Conservation (phyloP, 2,888 invertebrate species). For the Drosophila heteroneura region DNA sequence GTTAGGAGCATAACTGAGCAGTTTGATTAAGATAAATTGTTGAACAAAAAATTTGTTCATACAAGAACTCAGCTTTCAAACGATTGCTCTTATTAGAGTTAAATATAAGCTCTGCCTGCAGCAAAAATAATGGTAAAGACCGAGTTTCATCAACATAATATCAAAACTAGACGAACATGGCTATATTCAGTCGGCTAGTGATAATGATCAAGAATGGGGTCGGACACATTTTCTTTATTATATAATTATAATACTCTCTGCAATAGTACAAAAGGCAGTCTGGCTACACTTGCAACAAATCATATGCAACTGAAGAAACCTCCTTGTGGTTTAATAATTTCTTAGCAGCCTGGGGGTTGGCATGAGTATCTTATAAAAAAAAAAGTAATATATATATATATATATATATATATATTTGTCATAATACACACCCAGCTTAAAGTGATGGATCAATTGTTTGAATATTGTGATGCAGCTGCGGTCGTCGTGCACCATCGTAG, state of each 20-base stretch:
- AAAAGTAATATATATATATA: not conserved
- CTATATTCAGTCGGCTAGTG: not conserved
- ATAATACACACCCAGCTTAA: not conserved
- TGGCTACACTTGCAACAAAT: not conserved
- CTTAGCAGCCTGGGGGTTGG: not conserved
- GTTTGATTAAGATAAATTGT: not conserved
- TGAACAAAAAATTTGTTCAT: not conserved
- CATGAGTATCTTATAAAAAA: not conserved
- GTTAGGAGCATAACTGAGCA: not conserved
- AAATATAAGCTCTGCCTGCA: not conserved
- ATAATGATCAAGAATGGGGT: not conserved
- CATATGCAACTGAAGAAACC: not conserved
- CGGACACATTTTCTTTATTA: not conserved
- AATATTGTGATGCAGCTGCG: constrained; percentile 56
- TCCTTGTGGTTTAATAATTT: not conserved
- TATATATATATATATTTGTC: not conserved
- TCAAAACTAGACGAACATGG: not conserved
- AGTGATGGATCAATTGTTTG: not conserved
- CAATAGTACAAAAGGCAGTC: not conserved
- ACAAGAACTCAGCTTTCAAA: not conserved
- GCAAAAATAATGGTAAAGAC: not conserved
- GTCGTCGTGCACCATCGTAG: constrained; percentile 91
- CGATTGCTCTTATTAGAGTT: not conserved
- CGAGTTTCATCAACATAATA: not conserved
- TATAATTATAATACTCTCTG: not conserved